Evolutionary conservation across 2,113 vertebrate genomes (phyloP).

Genomic region (Marcusenius ussheri): DNA sequence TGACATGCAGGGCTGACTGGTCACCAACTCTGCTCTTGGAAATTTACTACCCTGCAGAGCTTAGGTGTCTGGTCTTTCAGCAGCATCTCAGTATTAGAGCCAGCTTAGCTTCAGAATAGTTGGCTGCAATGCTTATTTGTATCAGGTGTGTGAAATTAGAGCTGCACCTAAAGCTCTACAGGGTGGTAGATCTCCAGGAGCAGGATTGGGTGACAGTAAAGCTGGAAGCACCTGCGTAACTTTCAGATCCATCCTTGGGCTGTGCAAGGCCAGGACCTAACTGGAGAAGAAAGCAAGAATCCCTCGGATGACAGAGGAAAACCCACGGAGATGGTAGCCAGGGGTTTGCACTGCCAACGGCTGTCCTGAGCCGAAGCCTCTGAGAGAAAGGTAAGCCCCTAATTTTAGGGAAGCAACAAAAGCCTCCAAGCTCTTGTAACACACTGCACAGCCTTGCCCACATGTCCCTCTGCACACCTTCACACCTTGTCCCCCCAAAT

Average conservation of each 20-base stretch:
- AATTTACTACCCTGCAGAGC: no score
- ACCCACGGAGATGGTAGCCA: background rate
- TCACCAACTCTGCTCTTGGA: background rate
- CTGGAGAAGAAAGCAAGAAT: background rate
- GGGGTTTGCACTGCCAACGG: background rate
- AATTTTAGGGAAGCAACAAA: constrained; percentile 3
- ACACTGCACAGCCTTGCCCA: background rate
- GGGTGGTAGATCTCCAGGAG: background rate
- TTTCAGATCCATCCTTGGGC: background rate
- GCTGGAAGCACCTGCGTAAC: background rate
- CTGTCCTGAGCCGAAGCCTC: background rate
- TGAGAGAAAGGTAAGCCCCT: background rate
- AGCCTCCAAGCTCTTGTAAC: constrained; percentile 9
- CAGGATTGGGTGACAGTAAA: background rate
- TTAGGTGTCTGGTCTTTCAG: background rate
- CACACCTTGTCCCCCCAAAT: background rate
- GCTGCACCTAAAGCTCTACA: no score
- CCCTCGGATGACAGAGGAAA: background rate
- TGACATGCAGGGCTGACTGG: background rate
- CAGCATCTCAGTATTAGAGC: no score
- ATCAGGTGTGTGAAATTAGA: no score
- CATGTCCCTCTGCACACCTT: background rate
- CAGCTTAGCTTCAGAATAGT: background rate
- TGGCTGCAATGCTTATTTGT: background rate
- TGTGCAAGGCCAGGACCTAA: background rate